Evolutionary conservation across 2,797 vertebrate genomes (phyloP).

Genomic region (Pelochelys cantorii): DNA sequence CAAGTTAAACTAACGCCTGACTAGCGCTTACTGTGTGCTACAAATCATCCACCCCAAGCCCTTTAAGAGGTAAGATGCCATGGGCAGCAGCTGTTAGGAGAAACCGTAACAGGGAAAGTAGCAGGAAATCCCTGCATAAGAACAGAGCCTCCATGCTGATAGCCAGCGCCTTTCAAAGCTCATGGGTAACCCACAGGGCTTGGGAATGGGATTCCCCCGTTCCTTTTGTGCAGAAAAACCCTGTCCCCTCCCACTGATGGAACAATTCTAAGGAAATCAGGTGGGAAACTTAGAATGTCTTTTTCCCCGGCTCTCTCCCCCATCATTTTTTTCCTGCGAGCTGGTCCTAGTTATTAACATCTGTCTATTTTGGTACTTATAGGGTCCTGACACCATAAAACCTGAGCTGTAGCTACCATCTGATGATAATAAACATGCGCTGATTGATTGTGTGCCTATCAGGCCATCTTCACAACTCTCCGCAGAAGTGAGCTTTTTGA

Average conservation of each 20-base stretch:
- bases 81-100: not conserved
- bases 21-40: not conserved
- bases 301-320: not conserved
- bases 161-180: not conserved
- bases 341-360: not conserved
- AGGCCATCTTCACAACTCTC: constrained; percentile 58
- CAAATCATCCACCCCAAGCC: not conserved
- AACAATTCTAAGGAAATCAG: accelerated
- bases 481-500: constrained; percentile 27
- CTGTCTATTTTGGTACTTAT: not conserved
- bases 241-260: not conserved
- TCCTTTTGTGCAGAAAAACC: not conserved
- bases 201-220: not conserved
- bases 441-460: constrained; percentile 23
- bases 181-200: not conserved
- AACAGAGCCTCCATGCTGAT: not conserved
- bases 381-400: not conserved
- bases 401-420: constrained; percentile 18
- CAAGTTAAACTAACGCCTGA: not conserved
- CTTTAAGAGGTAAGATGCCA: not conserved
- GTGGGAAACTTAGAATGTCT: not conserved
- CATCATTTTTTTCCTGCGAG: not conserved
- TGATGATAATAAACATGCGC: constrained; percentile 45
- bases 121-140: not conserved
- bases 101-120: not conserved